Evolutionary conservation across 2,888 invertebrate species (phyloP).

Genomic region (Masnerella sp.): DNA sequence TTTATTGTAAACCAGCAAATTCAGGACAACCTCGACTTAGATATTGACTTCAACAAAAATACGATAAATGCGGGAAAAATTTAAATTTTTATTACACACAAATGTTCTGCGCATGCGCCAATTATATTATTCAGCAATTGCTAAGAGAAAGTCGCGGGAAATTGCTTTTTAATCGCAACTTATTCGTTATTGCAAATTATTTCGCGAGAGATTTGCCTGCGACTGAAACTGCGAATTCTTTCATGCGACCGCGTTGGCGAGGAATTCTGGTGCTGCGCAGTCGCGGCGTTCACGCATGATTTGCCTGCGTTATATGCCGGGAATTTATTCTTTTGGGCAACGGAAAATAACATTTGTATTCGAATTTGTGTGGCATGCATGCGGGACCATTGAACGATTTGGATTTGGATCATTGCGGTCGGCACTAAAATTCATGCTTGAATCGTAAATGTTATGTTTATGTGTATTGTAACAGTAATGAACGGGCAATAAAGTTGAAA

Average conservation of each 20-base stretch:
- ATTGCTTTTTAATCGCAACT: conserved; percentile 11
- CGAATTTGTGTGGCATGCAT: no score
- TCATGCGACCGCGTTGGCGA: conserved; percentile 22
- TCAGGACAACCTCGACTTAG: no score
- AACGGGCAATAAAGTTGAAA: no score
- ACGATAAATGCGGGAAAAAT: no score
- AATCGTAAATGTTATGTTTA: conserved; percentile 1
- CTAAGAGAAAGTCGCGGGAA: conserved; percentile 14
- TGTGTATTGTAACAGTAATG: not conserved
- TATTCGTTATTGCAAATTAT: conserved; percentile 23
- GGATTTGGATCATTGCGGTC: conserved; percentile 1
- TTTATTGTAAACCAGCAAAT: no score
- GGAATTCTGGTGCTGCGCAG: conserved; percentile 5
- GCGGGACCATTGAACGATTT: no score
- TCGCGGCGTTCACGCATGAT: conserved; percentile 24
- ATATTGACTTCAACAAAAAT: no score
- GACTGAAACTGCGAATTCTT: conserved; percentile 27
- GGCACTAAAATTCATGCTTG: not conserved
- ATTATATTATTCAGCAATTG: not conserved
- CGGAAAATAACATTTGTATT: not conserved
- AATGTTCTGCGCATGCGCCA: no score
- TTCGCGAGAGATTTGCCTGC: conserved; percentile 24
- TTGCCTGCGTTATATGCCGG: not conserved
- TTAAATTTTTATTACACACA: no score
- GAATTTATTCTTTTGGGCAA: conserved; percentile 10